These are phyloP conservation scores for Oreochromis tanganicae DNA, from an alignment of 2,113 vertebrate genomes.

Conservation along the genomic window DNA sequence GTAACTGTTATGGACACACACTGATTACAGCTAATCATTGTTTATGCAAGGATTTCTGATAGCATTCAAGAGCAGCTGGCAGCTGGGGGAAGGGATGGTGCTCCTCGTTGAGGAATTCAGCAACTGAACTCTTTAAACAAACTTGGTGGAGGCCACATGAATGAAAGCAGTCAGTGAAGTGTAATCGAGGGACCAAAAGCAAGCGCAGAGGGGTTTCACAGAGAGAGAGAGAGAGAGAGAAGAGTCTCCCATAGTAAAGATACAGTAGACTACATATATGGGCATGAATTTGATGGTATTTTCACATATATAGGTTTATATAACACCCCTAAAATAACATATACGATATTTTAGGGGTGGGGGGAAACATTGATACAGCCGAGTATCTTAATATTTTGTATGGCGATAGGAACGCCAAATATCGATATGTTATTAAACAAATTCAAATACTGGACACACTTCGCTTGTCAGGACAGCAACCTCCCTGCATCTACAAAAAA, in stretches of 20 bases:
- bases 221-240: not conserved
- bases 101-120: slow-evolving; percentile 32
- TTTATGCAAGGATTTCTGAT: not conserved
- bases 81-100: slow-evolving; percentile 7
- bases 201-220: not conserved
- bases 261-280: not conserved
- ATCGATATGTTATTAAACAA: not conserved
- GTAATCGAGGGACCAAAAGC: not conserved
- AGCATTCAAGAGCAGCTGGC: not conserved
- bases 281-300: accelerated
- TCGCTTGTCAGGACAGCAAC: not conserved
- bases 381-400: not conserved
- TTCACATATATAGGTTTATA: not conserved
- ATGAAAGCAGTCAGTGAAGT: not conserved
- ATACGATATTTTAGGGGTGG: accelerated
- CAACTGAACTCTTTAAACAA: slow-evolving; percentile 50
- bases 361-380: not conserved
- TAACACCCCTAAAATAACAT: not conserved
- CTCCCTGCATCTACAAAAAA: not conserved
- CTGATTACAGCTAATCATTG: not conserved
- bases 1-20: not conserved
- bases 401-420: not conserved
- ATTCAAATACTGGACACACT: not conserved
- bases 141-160: slow-evolving; percentile 4
- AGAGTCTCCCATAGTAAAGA: not conserved